These are phyloP conservation scores for Thereva unica DNA, from an alignment of 2,888 invertebrate genomes.

Conservation along the genomic window DNA sequence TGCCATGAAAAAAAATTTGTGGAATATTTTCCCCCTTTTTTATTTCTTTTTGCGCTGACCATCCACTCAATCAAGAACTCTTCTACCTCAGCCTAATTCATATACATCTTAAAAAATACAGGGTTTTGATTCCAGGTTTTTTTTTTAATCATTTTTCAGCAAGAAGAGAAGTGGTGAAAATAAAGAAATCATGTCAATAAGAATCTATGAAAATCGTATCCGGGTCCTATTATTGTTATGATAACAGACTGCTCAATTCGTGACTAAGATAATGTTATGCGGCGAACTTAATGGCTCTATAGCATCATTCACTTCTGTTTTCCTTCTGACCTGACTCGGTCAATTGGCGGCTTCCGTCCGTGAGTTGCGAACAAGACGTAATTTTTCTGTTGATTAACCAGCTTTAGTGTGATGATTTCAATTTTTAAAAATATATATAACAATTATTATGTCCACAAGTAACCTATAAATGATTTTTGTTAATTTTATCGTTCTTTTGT, in stretches of 20 bases:
- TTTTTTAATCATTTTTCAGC: too few species aligned
- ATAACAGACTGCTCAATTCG: too few species aligned
- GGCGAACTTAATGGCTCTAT: neutral
- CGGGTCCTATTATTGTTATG: too few species aligned
- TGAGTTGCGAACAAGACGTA: constrained; percentile 22
- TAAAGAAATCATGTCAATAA: too few species aligned
- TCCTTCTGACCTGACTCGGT: constrained; percentile 22
- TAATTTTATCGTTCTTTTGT: constrained; percentile 15
- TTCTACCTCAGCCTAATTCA: too few species aligned
- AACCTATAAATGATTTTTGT: neutral
- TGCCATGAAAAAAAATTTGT: constrained; percentile 24
- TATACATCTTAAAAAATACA: too few species aligned
- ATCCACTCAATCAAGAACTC: neutral
- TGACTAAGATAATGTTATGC: too few species aligned
- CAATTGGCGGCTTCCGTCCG: constrained; percentile 31
- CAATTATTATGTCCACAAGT: constrained; percentile 19
- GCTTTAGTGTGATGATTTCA: constrained; percentile 18
- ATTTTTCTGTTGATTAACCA: neutral
- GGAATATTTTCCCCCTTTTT: constrained; percentile 21
- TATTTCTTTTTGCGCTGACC: neutral
- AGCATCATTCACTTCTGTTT: constrained; percentile 1
- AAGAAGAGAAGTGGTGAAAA: too few species aligned
- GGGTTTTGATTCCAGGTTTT: too few species aligned
- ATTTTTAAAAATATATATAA: constrained; percentile 29
- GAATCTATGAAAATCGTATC: too few species aligned